A percentile compares a stretch with the other conserved stretches of the same genome.
Evolutionary conservation across 2,888 invertebrate genomes (phyloP).

Genomic region (Chaitophorus viminalis): DNA sequence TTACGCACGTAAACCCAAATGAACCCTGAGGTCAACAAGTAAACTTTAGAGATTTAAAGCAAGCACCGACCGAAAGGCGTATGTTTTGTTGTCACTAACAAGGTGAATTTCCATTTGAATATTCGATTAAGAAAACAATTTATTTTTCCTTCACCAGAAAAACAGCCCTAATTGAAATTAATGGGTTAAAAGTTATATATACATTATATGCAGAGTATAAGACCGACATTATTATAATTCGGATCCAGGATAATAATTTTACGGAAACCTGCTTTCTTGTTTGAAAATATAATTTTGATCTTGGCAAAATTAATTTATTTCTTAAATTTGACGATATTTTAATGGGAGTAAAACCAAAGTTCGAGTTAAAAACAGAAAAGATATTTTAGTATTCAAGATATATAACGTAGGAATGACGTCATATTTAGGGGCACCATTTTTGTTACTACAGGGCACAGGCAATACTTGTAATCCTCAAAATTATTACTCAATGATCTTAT

Average conservation of each 20-base stretch:
- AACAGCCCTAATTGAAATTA: neutral
- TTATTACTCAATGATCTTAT: too few species aligned
- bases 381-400: neutral
- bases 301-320: neutral
- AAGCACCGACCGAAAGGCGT: neutral
- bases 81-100: neutral
- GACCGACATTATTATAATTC: neutral
- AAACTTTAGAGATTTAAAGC: neutral
- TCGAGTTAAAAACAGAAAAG: neutral
- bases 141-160: neutral
- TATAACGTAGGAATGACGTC: neutral
- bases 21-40: neutral
- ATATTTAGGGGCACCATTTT: neutral
- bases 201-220: neutral
- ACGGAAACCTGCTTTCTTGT: neutral
- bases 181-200: neutral
- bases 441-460: too few species aligned
- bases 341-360: neutral
- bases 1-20: neutral
- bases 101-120: neutral
- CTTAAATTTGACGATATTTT: neutral
- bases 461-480: too few species aligned
- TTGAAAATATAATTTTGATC: neutral
- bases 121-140: neutral
- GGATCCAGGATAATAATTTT: neutral